These are phyloP conservation scores for Prionailurus bengalensis DNA, from an alignment of 2,113 vertebrate species.

Conservation along the genomic window DNA sequence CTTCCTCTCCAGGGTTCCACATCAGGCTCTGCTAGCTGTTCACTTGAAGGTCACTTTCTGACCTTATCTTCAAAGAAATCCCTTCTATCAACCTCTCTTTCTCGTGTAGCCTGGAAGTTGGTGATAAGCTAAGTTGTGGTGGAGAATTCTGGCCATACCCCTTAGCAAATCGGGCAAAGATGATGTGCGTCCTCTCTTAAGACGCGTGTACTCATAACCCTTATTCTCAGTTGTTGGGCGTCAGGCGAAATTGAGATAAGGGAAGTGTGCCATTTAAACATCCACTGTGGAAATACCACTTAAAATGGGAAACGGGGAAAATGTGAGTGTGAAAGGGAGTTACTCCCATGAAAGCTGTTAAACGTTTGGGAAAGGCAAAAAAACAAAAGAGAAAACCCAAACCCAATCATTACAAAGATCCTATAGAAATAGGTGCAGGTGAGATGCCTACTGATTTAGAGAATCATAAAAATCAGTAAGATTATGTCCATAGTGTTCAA, in stretches of 20 bases:
- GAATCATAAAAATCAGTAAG: neutral
- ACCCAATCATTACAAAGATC: neutral
- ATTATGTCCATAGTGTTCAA: neutral
- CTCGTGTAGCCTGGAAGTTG: neutral
- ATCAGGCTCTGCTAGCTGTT: neutral
- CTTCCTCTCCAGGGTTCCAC: neutral
- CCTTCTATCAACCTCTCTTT: neutral
- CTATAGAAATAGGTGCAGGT: neutral
- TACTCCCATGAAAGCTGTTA: neutral
- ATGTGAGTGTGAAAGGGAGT: neutral
- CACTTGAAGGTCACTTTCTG: neutral
- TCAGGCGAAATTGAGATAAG: neutral
- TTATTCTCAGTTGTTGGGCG: neutral
- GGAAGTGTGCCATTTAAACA: neutral
- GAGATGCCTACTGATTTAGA: neutral
- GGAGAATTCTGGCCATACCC: no score
- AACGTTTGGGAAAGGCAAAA: neutral
- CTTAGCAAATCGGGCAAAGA: neutral
- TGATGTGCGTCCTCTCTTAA: neutral
- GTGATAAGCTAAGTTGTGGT: neutral
- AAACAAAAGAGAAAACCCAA: neutral
- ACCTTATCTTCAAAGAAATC: neutral
- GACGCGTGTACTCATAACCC: neutral
- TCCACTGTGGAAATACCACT: neutral
- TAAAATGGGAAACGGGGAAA: neutral